Base-by-base conservation (phyloP, 2,888 invertebrate genomes). In the Nezara viridula region DNA sequence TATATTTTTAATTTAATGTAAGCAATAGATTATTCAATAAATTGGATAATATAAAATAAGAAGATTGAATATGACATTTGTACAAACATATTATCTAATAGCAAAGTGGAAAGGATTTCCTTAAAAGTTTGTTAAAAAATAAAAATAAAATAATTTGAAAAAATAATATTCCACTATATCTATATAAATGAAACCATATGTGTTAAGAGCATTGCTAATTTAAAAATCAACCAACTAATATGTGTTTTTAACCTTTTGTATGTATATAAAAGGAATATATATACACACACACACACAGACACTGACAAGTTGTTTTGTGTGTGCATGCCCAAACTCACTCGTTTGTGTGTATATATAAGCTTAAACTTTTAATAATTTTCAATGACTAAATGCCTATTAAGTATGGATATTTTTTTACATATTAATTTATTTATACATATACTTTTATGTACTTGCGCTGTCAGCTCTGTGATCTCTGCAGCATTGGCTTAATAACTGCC, bases 391-490 rank as follows among this genome's bases (percentile, higher is more conserved):
- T 32, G 32, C 66, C 66, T 19, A 32, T 66, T 32, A 32, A 16
- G 0, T 32, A 66, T 66, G 66, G 60, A 32, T 66, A 66, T 32
- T 66, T 81, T n/a, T 81, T 81, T 81, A 81, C 81, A 27, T 44
- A 77, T 77, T 77, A 44, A 81, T 81, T 81, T 81, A 81, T 81
- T 81, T 66, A 66, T 66, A 37, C 32, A 19, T 32, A 44, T 81
- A 44, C 44, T n/a, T 44, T 40, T 81, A 81, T 81, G 44, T 44
- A 81, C 44, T 81, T 81, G 44, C 19, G 81, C 44, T 81, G 81
- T 81, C 81, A 81, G 81, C 81, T 81, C 81, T 81, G 40, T 81
- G 81, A 81, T 81, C 81, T 81, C 81, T 81, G 44, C 81, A 81
- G 24, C 81, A 81, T 44, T 81, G 81, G 40, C 81, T 81, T 81